phyloP scores from a whole-genome alignment of 2,888 invertebrate genomes.

The Ariolimax columbianus region DNA sequence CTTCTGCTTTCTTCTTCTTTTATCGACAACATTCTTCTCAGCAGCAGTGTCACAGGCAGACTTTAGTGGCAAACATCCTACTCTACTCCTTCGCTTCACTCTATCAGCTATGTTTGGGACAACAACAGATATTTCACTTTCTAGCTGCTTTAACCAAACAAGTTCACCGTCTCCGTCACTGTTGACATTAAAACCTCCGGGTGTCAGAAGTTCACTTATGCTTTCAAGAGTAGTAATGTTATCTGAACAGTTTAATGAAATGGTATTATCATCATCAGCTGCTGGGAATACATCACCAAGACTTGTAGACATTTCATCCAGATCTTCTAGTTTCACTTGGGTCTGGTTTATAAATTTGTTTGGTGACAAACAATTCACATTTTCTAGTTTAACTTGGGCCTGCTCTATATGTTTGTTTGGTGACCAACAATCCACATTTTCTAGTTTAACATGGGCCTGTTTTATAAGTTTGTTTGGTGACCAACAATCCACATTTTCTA shows the following conservation, averaged over 20 bases:
- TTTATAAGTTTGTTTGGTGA: background rate
- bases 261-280: background rate
- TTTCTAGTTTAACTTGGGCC: background rate
- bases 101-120: slow-evolving; percentile 48
- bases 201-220: background rate
- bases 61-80: background rate
- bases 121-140: background rate
- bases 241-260: background rate
- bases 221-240: background rate
- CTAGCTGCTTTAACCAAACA: background rate
- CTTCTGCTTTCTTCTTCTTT: slow-evolving; percentile 11
- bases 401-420: background rate
- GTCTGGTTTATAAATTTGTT: background rate
- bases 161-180: background rate
- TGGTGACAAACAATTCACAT: background rate
- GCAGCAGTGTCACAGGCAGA: background rate
- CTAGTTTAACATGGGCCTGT: background rate
- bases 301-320: background rate
- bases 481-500: background rate
- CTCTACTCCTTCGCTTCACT: slow-evolving; percentile 38
- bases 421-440: background rate
- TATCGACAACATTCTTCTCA: background rate
- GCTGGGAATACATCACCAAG: background rate
- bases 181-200: background rate
- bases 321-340: background rate